Base-by-base conservation (phyloP, 2,797 vertebrate genomes). In the Nannoperca australis region DNA sequence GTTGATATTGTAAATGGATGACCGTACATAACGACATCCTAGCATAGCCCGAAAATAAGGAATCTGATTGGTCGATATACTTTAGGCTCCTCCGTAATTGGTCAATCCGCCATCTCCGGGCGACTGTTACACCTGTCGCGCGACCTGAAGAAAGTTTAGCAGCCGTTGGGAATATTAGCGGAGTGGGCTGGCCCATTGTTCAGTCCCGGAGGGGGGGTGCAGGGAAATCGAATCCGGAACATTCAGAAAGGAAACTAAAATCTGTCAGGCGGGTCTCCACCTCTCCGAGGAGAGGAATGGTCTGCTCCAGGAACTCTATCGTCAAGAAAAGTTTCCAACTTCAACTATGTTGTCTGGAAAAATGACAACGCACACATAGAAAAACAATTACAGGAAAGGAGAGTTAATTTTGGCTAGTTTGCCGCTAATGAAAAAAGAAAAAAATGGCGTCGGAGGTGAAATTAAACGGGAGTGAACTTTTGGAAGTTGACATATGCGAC, bases 401-500 rank as follows among this genome's bases (percentile, higher is more conserved):
- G 2, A 55, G 47, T n/a, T 38, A 4, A 51, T 30, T 49, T 20
- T 1, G 14, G 15, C 8, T 2, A 30, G 1, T 38, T 60, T 40
- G 0, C 1, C 5, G 40, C 20, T 27, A 30, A 8, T 20, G 2
- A 1, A 36, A 50, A 24, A 20, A 11, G 10, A 38, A 24, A 77
- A 77, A 78, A 85, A 94, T 94, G 93, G 81, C 91, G 77, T 85
- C 88, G 45, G 76, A 69, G 62, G 73, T 80, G 18, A 30, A 82
- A 30, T 12, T 79, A 30, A 76, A 32, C 73, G 65, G 78, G 51
- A 76, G 18, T 2, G 93, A 96, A 89, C 92, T 95, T 87, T 89
- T 92, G 77, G 93, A 95, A 89, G 91, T 95, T 75, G 94, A 94
- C 93, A 94, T 95, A 85, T 94, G 93, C 54, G 84, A 84, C 67